phyloP scores from a whole-genome alignment of 2,113 vertebrate species.

The Numida meleagris region DNA sequence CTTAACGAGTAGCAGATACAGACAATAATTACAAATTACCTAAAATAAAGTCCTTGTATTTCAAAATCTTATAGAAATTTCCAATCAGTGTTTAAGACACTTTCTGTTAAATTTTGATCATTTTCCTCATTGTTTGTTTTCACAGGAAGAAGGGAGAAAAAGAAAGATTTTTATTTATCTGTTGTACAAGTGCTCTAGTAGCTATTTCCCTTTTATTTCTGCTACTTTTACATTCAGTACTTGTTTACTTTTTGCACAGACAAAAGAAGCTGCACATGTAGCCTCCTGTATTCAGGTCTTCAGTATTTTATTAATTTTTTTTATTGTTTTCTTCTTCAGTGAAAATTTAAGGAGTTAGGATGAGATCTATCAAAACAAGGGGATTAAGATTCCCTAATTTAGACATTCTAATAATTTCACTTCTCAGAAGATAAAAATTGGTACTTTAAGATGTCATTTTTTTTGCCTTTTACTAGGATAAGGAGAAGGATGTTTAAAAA shows the following conservation, averaged over 20 bases:
- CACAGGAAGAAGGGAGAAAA: not conserved
- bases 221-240: not conserved
- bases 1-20: not conserved
- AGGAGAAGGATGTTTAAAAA: not conserved
- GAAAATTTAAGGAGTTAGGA: not conserved
- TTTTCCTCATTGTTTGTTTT: not conserved
- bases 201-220: not conserved
- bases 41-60: not conserved
- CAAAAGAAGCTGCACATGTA: not conserved
- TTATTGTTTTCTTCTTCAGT: not conserved
- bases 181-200: not conserved
- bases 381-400: not conserved
- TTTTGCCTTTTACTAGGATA: not conserved
- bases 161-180: not conserved
- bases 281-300: not conserved
- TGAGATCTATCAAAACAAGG: not conserved
- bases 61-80: not conserved
- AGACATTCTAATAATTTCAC: not conserved
- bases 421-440: not conserved
- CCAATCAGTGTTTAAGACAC: not conserved
- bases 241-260: not conserved
- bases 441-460: not conserved
- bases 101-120: not conserved
- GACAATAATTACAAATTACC: not conserved
- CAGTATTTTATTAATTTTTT: not conserved